Evolutionary conservation across 2,888 invertebrate genomes (phyloP), one percentile per base, ranked within the genome.

Genomic region (Paralinhomoeus sp.): DNA sequence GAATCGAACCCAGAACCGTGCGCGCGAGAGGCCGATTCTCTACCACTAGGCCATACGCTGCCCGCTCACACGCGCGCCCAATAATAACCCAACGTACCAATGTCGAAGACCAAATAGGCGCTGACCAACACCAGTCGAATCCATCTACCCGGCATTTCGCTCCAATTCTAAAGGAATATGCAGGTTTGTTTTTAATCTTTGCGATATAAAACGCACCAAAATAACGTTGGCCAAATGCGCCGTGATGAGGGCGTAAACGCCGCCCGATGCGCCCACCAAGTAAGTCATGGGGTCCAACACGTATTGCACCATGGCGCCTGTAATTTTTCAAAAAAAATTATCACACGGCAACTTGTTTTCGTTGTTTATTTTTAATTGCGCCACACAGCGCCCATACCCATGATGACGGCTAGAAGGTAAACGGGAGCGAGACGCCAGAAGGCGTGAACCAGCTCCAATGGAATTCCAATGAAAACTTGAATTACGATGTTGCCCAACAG

Each of bases 141-240:
- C 52, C 80, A 73, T 1, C 84, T 82, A 61, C 78, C 84, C 57
- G 85, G 81, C 91, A 93, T 93, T 67, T 93, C 85, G 18, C 74
- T 71, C 82, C 85, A 93, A 65, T 93, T 93, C 82, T 84, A 67
- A 3, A 18, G n/a, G 5, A 5, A 5, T 35, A 5, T 35, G 3
- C 35, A 35, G 5, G 5, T 31, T 31, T 31, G 31, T 31, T 31
- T 7, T 31, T 7, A 31, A 15, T 31, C 15, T 31, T 31, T 31
- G n/a, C n/a, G n/a, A n/a, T n/a, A n/a, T n/a, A 5, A 27, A 40
- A 54, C 60, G 51, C 51, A 65, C 66, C 52, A 65, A 49, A 47
- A 65, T 51, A 39, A 65, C 60, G 50, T 65, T 64, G 20, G 64
- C 62, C 20, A 65, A 51, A 53, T 66, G 65, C 33, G 64, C 63